Conservation (phyloP, 1,140 invertebrate species). For the Venustaconcha ellipsiformis region DNA sequence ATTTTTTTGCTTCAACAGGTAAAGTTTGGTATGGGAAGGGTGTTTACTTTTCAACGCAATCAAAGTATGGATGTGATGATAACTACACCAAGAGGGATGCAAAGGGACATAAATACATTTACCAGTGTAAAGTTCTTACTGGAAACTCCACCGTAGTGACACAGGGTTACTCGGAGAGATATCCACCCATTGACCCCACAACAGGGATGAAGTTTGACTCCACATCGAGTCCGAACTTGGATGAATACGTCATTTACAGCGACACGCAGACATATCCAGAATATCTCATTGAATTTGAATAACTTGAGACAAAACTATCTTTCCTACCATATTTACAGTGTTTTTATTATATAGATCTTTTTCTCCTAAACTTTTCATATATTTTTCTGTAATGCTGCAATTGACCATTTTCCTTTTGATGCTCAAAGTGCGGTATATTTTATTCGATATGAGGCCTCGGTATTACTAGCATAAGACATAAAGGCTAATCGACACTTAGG, state of each 20-base stretch:
- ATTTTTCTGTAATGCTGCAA: too few relatives aligned
- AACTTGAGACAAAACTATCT: not conserved
- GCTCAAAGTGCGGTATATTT: too few relatives aligned
- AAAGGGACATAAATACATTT: not conserved
- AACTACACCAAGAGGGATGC: slow-evolving; percentile 5
- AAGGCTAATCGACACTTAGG: too few relatives aligned
- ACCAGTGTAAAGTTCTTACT: slow-evolving; percentile 9
- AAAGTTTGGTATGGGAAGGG: not conserved
- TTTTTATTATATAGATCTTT: too few relatives aligned
- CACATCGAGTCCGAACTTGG: not conserved
- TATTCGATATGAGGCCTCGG: too few relatives aligned
- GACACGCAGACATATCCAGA: slow-evolving; percentile 20
- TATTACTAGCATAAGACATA: too few relatives aligned
- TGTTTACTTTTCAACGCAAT: slow-evolving; percentile 18
- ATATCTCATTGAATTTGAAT: slow-evolving; percentile 13
- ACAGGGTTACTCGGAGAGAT: slow-evolving; percentile 1
- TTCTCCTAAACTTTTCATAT: too few relatives aligned
- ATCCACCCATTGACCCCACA: not conserved
- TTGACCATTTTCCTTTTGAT: too few relatives aligned
- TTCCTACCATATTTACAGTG: too few relatives aligned
- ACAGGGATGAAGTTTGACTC: not conserved
- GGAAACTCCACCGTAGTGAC: not conserved
- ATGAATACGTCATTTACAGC: slow-evolving; percentile 19
- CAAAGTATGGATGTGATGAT: not conserved
- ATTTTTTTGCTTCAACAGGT: not conserved